Evolutionary conservation across 2,113 vertebrate genomes (phyloP).

Genomic region (Vulpes lagopus): DNA sequence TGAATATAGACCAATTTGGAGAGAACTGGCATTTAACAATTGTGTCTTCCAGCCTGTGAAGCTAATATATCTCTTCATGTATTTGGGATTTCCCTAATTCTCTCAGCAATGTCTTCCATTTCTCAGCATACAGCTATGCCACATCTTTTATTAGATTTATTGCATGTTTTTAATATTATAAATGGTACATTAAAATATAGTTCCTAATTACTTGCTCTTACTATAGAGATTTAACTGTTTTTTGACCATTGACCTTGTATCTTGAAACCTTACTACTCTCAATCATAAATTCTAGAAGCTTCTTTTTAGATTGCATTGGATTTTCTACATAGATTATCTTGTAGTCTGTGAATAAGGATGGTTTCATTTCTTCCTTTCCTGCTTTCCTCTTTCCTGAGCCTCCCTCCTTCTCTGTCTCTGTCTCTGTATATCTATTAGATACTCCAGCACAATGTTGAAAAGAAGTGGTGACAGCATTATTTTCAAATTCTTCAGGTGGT

Average conservation of each 20-base stretch:
- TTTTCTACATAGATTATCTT: neutral
- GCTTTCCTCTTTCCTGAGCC: neutral
- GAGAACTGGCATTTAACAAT: neutral
- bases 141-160: conserved; percentile 10
- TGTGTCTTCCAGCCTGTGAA: neutral
- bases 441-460: neutral
- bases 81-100: conserved; percentile 24
- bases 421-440: neutral
- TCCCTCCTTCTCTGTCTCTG: neutral
- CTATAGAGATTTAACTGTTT: neutral
- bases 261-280: neutral
- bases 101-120: neutral
- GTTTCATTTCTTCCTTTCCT: neutral
- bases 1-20: neutral
- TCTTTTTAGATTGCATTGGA: neutral
- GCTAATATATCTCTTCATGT: neutral
- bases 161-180: conserved; percentile 20
- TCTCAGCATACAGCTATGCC: neutral
- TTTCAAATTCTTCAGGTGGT: neutral
- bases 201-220: neutral
- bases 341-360: neutral
- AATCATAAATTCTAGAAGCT: neutral
- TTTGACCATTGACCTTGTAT: neutral
- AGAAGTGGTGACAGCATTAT: neutral
- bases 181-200: neutral